Percentiles rank a stretch among this genome's conserved stretches.
Evolutionary conservation across 2,888 invertebrate species (phyloP).

Genomic region (Eudasyphora cyanicolor): DNA sequence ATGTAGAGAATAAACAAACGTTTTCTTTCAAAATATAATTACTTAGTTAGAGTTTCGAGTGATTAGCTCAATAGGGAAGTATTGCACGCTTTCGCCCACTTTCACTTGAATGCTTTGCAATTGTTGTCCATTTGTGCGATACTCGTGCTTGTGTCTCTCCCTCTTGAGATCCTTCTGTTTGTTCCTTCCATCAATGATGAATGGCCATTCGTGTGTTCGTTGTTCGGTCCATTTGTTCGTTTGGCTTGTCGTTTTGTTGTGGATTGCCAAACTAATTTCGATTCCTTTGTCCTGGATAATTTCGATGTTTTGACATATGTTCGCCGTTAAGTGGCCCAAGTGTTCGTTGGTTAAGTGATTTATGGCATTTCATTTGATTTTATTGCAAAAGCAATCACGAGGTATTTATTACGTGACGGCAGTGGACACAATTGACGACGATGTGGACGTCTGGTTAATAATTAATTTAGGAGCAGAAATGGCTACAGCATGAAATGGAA

Average conservation of each 20-base stretch:
- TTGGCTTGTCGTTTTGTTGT: neutral
- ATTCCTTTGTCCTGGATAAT: slow-evolving; percentile 33
- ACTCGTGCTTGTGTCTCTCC: neutral
- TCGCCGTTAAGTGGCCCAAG: slow-evolving; percentile 24
- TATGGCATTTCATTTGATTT: slow-evolving; percentile 58
- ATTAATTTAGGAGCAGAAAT: slow-evolving; percentile 5
- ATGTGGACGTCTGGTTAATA: slow-evolving; percentile 36
- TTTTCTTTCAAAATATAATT: no score
- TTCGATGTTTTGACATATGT: slow-evolving; percentile 36
- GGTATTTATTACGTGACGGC: neutral
- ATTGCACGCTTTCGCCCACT: neutral
- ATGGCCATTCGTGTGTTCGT: neutral
- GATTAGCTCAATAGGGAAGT: no score
- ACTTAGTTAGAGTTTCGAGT: no score
- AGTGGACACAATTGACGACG: neutral
- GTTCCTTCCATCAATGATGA: neutral
- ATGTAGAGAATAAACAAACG: no score
- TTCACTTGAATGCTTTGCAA: slow-evolving; percentile 29
- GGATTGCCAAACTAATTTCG: slow-evolving; percentile 9
- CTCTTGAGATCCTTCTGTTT: neutral
- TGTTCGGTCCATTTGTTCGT: neutral
- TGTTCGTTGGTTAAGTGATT: slow-evolving; percentile 47
- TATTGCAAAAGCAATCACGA: slow-evolving; percentile 46
- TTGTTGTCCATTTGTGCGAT: no score
- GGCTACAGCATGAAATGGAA: neutral